Base-by-base conservation (phyloP, 2,113 vertebrate species). In the Petromus typicus region DNA sequence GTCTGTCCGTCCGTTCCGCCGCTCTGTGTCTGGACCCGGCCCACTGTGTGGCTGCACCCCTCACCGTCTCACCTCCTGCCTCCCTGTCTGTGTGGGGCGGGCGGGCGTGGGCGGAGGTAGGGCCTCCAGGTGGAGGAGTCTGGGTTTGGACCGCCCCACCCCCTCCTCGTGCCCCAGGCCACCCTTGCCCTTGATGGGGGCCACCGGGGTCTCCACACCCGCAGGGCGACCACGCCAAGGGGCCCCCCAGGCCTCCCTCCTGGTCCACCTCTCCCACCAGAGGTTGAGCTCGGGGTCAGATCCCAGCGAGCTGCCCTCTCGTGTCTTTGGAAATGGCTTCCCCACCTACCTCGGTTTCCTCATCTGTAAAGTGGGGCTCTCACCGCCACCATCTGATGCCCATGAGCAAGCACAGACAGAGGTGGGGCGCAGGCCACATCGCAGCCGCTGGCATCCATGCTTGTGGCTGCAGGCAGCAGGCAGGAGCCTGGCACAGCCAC, bases 41-140 rank as follows among this genome's bases (percentile, higher is more conserved):
- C 98, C 98, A 97, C 98, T 97, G 97, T 98, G 99, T 99, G 99
- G 99, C 99, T 99, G 98, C 98, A 96, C 91, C 85, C 88, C 95
- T 92, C 97, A 90, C 89, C 23, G 57, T 89, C 75, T 71, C 37
- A 95, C 87, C 94, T 82, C 73, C 57, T 85, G 67, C 27, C 17
- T 30, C 73, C 22, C 20, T 98, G 98, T 45, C 95, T 98, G 95
- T 95, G 96, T 94, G 56, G 96, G 64, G 90, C 75, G 64, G 95
- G 95, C 54, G 48, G 48, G 48, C 48, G n/a, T n/a, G 48, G 48
- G 48, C 48, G 48, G 48, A n/a, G n/a, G n/a, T n/a, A n/a, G n/a
- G n/a, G n/a, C n/a, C n/a, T n/a, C n/a, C n/a, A n/a, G n/a, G n/a
- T n/a, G n/a, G n/a, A n/a, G n/a, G n/a, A n/a, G n/a, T n/a, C n/a